Base-by-base conservation (phyloP, 1,140 invertebrate genomes). In the Globodera rostochiensis region DNA sequence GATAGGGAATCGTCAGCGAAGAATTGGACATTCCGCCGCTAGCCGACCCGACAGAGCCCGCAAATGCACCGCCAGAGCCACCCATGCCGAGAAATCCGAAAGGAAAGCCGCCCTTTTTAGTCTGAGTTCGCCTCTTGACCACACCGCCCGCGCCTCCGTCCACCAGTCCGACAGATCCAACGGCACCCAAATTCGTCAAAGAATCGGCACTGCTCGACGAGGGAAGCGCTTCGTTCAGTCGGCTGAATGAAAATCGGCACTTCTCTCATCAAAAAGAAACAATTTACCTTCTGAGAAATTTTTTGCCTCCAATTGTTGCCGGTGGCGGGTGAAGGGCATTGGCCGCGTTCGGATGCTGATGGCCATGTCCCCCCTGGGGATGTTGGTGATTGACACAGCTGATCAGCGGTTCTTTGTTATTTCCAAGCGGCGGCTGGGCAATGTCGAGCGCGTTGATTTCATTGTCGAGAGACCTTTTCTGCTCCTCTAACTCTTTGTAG, bases 401-500 rank as follows among this genome's bases (percentile, higher is more conserved):
- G 11, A 15, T 47, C 45, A 76, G 46, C n/a, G 13, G 36, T 7
- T 45, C 74, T 36, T 76, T 15, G 57, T 19, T 15, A 64, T 19
- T 64, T 2, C 57, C 57, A 64, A 64, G 57, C 57, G 57, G 50
- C 60, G 49, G 70, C 36, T 19, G 9, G 49, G 69, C 83, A 80
- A 84, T 83, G 70, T 83, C 82, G 53, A 83, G 8, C 25, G 73
- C 36, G 8, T 19, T 81, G 47, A 83, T 73, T 45, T 83, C 82
- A 25, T 21, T 45, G 47, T 83, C 82, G 9, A 83, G 69, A n/a
- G 77, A 45, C 25, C 53, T 36, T 25, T 83, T 83, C 49, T 83
- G 82, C 73, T 83, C 82, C 13, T 83, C 82, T 8, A 45, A 19
- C 70, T 84, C 82, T 13, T 84, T 21, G 83, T 66, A 83, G 19